Percentiles rank a stretch among this genome's conserved stretches.
These are phyloP conservation scores for Drosophila repletoides DNA, from an alignment of 1,140 invertebrate genomes.

Conservation along the genomic window DNA sequence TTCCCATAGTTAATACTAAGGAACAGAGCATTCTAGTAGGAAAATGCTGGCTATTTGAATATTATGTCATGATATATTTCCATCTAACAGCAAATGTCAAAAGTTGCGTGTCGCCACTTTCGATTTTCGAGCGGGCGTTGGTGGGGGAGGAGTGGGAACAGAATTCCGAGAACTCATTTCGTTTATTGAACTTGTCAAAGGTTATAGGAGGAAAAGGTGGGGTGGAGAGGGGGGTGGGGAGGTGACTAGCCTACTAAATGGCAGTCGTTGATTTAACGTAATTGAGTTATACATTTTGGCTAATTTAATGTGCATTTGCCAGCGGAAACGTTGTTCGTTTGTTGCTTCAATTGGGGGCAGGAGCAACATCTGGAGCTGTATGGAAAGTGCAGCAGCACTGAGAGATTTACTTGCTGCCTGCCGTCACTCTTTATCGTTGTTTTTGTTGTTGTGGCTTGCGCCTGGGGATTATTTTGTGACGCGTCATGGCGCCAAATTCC, in stretches of 20 bases:
- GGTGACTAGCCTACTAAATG: not conserved
- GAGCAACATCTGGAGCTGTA: constrained; percentile 56
- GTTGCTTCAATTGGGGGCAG: constrained; percentile 21
- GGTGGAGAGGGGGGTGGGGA: not conserved
- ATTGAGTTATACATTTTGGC: constrained; percentile 57
- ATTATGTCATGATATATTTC: constrained; percentile 68
- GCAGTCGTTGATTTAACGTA: constrained; percentile 19
- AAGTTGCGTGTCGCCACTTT: constrained; percentile 72
- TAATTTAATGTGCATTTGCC: constrained; percentile 37
- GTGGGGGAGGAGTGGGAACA: not conserved
- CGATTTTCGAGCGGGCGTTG: constrained; percentile 23
- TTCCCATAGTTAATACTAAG: too few species aligned
- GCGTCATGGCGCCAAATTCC: constrained; percentile 66
- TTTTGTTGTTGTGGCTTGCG: constrained; percentile 15
- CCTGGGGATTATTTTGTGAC: constrained; percentile 51
- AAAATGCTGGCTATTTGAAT: constrained; percentile 43
- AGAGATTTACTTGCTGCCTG: constrained; percentile 57
- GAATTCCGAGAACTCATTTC: constrained; percentile 13
- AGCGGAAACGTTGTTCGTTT: constrained; percentile 53
- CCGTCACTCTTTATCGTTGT: not conserved
- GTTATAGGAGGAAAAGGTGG: not conserved
- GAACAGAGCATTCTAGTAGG: too few species aligned
- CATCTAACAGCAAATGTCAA: constrained; percentile 55
- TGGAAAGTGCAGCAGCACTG: constrained; percentile 36
- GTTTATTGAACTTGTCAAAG: constrained; percentile 41